phyloP scores from a whole-genome alignment of 2,888 invertebrate genomes.

The Agriopis leucophaearia region DNA sequence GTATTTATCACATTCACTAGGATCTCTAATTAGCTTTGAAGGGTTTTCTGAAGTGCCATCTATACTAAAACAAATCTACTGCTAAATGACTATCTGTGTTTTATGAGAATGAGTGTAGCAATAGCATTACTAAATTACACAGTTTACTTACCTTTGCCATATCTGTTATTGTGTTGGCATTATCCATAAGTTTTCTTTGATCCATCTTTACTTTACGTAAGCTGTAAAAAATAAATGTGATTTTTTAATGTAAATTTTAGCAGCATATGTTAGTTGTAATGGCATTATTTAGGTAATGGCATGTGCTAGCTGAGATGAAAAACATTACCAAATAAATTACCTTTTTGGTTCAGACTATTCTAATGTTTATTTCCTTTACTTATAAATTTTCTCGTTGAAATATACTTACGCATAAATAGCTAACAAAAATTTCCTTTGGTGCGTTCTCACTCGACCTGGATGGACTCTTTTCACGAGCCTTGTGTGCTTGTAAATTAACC shows the following conservation, averaged over 20 bases:
- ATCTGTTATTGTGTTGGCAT: slow-evolving; percentile 99
- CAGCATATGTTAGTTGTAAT: too few relatives aligned
- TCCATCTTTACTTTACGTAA: slow-evolving; percentile 99
- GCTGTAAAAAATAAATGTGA: slow-evolving; percentile 84
- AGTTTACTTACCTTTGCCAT: slow-evolving; percentile 97
- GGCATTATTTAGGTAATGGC: too few relatives aligned
- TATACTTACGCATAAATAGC: slow-evolving; percentile 98
- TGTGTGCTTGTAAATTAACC: slow-evolving; percentile 99
- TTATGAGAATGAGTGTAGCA: slow-evolving; percentile 74
- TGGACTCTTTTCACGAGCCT: slow-evolving; percentile 99
- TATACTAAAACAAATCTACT: slow-evolving; percentile 45
- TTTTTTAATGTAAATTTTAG: too few relatives aligned
- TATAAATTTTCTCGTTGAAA: background rate
- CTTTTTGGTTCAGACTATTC: too few relatives aligned
- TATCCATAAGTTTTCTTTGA: slow-evolving; percentile 99
- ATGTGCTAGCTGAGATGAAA: too few relatives aligned
- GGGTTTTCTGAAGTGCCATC: slow-evolving; percentile 20
- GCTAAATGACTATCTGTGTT: slow-evolving; percentile 67
- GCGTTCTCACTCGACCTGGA: slow-evolving; percentile 97
- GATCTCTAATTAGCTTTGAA: slow-evolving; percentile 47
- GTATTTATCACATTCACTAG: slow-evolving; percentile 6
- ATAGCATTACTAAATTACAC: slow-evolving; percentile 52
- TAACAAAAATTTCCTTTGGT: slow-evolving; percentile 99
- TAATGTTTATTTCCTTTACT: too few relatives aligned
- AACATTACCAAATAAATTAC: too few relatives aligned